Evolutionary conservation across 2,113 vertebrate species (phyloP), one percentile per base, ranked within the genome.

Genomic region (Spheniscus mendiculus): DNA sequence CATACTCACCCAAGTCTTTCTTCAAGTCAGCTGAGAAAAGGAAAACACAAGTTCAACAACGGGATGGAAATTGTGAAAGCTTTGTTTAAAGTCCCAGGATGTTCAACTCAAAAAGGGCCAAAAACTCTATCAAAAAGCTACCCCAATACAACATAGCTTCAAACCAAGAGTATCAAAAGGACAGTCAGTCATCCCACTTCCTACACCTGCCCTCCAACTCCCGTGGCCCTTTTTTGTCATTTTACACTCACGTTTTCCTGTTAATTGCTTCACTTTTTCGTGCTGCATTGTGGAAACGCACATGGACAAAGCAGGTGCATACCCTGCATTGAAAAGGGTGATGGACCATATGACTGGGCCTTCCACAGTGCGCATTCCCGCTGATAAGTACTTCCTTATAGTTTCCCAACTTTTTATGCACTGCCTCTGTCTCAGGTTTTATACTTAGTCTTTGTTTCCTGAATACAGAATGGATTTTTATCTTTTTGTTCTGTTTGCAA

Each of bases 21-120:
- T 99, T 99, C 97, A 99, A 98, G 93, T 99, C 99, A 96, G 98
- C 99, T 99, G 97, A 66, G 65, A 96, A 95, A 90, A 63, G 27
- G 50, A 93, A 90, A 96, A 67, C 8, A 81, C 3, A 72, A 49
- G 22, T 61, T 94, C 40, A 91, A 49, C 40, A 91, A 67, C 14
- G 63, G 27, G 26, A 49, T 4, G 32, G n/a, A 83, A 77, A 53
- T 14, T 30, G 13, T 26, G 26, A 83, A 53, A 88, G 10, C 20
- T 80, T 38, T 40, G 12, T 42, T 72, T 58, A 15, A 89, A 74
- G 58, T 38, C 20, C 16, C 19, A 58, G 58, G 13, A 32, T 4
- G 12, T 70, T 61, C 32, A 73, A 77, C 26, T 32, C 22, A 29
- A 56, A 86, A 76, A 19, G 9, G 49, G 27, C 5, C 19, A 73